These are phyloP conservation scores for Tuta absoluta DNA, from an alignment of 2,888 invertebrate genomes.

Conservation along the genomic window DNA sequence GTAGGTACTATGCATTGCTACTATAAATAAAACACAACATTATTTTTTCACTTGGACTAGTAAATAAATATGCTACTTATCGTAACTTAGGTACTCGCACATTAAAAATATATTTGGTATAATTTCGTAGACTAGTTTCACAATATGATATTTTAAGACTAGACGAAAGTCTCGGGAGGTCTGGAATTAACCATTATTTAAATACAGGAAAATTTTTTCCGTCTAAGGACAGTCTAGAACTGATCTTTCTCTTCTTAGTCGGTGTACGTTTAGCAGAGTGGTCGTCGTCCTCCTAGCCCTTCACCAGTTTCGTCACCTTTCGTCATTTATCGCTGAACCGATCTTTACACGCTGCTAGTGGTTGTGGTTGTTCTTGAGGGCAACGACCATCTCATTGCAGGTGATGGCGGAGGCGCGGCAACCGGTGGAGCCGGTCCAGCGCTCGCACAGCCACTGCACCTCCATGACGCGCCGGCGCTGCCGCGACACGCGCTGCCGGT, in stretches of 20 bases:
- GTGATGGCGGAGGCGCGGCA: conserved; percentile 50
- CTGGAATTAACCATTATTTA: not conserved
- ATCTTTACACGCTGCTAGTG: conserved; percentile 33
- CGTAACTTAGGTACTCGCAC: no score
- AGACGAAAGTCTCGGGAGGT: not conserved
- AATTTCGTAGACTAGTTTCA: not conserved
- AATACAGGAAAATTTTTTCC: no score
- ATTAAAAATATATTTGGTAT: not conserved
- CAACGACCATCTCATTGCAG: conserved; percentile 41
- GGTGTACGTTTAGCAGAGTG: no score
- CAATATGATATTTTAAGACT: not conserved
- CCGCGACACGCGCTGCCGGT: conserved; percentile 35
- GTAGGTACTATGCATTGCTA: no score
- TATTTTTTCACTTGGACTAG: no score
- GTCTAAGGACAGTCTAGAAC: no score
- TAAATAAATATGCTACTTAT: no score
- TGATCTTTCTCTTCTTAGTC: no score
- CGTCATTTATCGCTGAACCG: not conserved
- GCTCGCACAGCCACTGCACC: conserved; percentile 39
- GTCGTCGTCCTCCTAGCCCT: no score
- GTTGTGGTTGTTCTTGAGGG: conserved; percentile 41
- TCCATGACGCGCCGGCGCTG: conserved; percentile 35
- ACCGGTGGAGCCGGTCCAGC: conserved; percentile 34
- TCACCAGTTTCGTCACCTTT: not conserved
- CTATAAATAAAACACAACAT: no score